These are phyloP conservation scores for Hephaestus fuliginosus DNA, from an alignment of 2,797 vertebrate species.

Conservation along the genomic window DNA sequence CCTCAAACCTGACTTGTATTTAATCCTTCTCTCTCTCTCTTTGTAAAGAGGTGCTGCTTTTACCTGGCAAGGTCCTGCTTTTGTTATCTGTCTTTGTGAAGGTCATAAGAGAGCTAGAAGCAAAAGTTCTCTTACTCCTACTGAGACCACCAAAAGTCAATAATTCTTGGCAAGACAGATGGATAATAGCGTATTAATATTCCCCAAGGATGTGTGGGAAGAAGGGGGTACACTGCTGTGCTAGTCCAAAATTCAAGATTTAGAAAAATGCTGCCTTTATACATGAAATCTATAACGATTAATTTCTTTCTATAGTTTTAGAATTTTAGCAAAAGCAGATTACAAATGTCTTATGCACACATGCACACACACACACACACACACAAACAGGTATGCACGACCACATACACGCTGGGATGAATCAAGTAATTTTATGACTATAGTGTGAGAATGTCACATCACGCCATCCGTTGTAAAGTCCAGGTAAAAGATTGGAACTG, in stretches of 20 bases:
- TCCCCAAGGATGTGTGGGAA: slow-evolving; percentile 1
- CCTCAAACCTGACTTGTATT: not conserved
- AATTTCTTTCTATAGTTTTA: not conserved
- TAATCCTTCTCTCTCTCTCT: not conserved
- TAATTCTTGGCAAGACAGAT: slow-evolving; percentile 22
- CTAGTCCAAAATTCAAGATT: not conserved
- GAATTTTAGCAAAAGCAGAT: not conserved
- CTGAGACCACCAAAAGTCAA: slow-evolving; percentile 28
- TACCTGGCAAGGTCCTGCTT: not conserved
- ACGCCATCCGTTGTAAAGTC: slow-evolving; percentile 3
- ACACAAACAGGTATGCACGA: not conserved
- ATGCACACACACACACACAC: not conserved
- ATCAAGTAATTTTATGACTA: slow-evolving; percentile 1
- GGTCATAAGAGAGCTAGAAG: slow-evolving; percentile 1
- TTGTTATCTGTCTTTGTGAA: slow-evolving; percentile 1
- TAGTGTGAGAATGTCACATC: slow-evolving; percentile 17
- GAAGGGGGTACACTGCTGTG: not conserved
- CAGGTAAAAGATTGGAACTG: slow-evolving; percentile 17
- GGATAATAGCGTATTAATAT: slow-evolving; percentile 16
- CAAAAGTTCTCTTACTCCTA: slow-evolving; percentile 10
- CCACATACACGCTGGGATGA: not conserved
- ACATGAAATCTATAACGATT: not conserved
- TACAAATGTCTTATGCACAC: no score
- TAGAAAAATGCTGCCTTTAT: not conserved
- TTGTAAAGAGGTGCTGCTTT: not conserved